Conservation (phyloP, 2,888 invertebrate genomes). For the Ectropis crepuscularia region DNA sequence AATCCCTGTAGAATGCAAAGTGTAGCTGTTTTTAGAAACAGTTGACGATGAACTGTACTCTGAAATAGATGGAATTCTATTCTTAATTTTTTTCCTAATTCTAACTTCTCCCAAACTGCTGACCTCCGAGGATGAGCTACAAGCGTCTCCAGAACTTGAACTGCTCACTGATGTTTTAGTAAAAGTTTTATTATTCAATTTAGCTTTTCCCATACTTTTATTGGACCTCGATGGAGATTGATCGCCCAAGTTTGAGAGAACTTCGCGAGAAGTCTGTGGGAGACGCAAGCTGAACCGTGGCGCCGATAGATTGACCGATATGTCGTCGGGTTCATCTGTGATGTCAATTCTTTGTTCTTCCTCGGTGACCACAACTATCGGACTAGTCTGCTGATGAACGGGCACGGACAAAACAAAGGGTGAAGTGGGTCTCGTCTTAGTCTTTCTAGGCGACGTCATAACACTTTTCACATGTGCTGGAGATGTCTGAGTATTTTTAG, state of each 20-base stretch:
- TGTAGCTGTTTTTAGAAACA: slow-evolving; percentile 59
- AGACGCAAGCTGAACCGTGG: slow-evolving; percentile 74
- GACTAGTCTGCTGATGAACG: slow-evolving; percentile 72
- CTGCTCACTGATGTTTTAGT: slow-evolving; percentile 52
- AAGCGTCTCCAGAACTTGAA: slow-evolving; percentile 71
- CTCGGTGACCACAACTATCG: slow-evolving; percentile 55
- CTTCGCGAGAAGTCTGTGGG: slow-evolving; percentile 68
- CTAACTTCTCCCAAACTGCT: slow-evolving; percentile 77
- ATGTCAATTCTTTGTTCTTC: slow-evolving; percentile 53
- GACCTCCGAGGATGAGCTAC: slow-evolving; percentile 72
- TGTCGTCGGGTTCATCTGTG: slow-evolving; percentile 60
- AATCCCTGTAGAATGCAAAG: slow-evolving; percentile 57
- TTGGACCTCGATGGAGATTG: slow-evolving; percentile 43
- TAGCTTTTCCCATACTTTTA: slow-evolving; percentile 30
- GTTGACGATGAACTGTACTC: slow-evolving; percentile 65
- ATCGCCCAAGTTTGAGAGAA: slow-evolving; percentile 62
- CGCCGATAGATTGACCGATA: slow-evolving; percentile 75
- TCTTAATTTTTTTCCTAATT: slow-evolving; percentile 57
- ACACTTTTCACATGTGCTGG: slow-evolving; percentile 73
- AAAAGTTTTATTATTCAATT: slow-evolving; percentile 39
- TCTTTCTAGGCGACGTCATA: slow-evolving; percentile 77
- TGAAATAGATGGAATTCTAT: slow-evolving; percentile 54
- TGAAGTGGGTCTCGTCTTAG: slow-evolving; percentile 76
- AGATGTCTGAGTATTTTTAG: slow-evolving; percentile 79
- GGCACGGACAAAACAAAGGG: slow-evolving; percentile 60